Evolutionary conservation across 2,113 vertebrate species (phyloP), one percentile per base, ranked within the genome.

Genomic region (Muntiacus reevesi): DNA sequence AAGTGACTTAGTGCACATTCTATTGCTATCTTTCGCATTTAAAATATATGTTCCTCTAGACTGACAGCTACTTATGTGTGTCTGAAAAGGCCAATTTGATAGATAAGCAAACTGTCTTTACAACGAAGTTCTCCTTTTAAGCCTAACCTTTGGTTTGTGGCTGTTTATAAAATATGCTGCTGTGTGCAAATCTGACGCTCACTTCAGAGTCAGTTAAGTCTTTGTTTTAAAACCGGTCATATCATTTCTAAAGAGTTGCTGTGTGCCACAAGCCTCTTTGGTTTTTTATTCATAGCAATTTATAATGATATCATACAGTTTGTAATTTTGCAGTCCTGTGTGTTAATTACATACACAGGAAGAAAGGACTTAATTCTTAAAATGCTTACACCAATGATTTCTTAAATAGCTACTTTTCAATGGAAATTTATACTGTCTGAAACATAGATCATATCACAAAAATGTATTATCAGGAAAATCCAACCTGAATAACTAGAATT

Each of bases 201-300:
- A 90, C 83, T 91, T 62, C n/a, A 57, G 25, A 83, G 60, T 59
- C n/a, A n/a, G 23, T 78, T 17, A 40, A 96, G 82, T 9, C 89
- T 74, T 45, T 64, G 45, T 90, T 94, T 78, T 36, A 19, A 40
- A 95, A 91, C 78, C 40, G 47, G 57, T 62, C 62, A 40, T 6
- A 28, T 54, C 71, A 43, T 57, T 95, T 14, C 78, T 94, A 93
- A n/a, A n/a, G n/a, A n/a, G 89, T 21, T 79, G 45, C 78, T 87
- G 16, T 91, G 87, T 33, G 36, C 40, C 54, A 33, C 8, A 78
- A 59, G 10, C 11, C 36, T 33, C 47, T 71, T 87, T 30, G 60
- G 47, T 25, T 95, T 95, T 79, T 83, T 45, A 89, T 95, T 87
- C 54, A 55, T 16, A 83, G 36, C n/a, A 62, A 55, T 94, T 96